Evolutionary conservation across 2,797 vertebrate species (phyloP), one percentile per base, ranked within the genome.

Genomic region (Philypnodon macrostomus): DNA sequence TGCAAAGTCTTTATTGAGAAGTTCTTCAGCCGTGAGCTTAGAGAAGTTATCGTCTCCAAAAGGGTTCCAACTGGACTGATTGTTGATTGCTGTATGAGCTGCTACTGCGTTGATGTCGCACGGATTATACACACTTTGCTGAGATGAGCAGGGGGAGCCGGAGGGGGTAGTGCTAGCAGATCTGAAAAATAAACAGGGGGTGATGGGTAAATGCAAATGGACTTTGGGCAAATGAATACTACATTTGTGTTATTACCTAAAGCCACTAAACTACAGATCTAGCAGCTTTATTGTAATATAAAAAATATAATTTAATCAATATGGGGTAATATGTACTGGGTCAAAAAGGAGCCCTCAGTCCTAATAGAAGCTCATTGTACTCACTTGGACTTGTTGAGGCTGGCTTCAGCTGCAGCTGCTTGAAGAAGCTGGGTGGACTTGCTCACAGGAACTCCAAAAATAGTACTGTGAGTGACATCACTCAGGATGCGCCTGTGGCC

Each of bases 11-110:
- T 97, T 99, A 87, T 99, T 98, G 1, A 99, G 92, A 45, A 99
- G 90, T 80, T 99, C 96, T 79, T 99, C 96, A 0, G 96, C 96
- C 1, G 96, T 98, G 14, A 99, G 92, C 79, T 95, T 98, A 64
- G 96, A 96, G 85, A 98, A 98, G 76, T 98, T 98, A 78, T 99
- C 97, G 0, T 99, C 93, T 0, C 95, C 97, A 7, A 99, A 99
- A 0, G 97, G 97, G 76, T 99, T 99, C 97, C 97, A 99, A 1
- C 93, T 87, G 57, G 94, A 85, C 67, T 84, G 80, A 75, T 71
- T 1, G 80, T 79, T 0, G 85, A 85, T 0, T 4, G 63, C 54
- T 0, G 87, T 42, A 33, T 87, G 76, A 26, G 88, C 79, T 23
- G 91, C 77, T 7, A 87, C 86, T 0, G 58, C 8, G 0, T 72